phyloP scores from a whole-genome alignment of 2,797 vertebrate genomes.

The Gymnodraco acuticeps region DNA sequence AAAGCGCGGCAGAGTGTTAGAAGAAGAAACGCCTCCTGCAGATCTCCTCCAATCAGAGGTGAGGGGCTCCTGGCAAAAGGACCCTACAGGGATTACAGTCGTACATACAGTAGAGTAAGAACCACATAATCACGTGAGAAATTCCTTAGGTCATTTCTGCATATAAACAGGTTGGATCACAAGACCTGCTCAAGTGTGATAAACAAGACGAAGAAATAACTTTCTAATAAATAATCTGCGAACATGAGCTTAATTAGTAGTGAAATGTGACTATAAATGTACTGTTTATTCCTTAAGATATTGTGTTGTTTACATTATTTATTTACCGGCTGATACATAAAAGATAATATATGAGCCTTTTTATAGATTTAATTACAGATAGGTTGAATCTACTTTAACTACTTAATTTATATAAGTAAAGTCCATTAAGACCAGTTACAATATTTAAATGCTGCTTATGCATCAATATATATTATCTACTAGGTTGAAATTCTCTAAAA shows the following conservation, averaged over 20 bases:
- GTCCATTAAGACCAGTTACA: background rate
- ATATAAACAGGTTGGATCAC: conserved; percentile 17
- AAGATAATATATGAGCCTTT: background rate
- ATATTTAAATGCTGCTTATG: background rate
- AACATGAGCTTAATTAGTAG: background rate
- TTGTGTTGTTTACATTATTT: no score
- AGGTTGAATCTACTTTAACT: no score
- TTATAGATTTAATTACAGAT: background rate
- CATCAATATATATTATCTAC: background rate
- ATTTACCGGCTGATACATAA: background rate
- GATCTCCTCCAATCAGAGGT: conserved; percentile 26
- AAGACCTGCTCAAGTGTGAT: background rate
- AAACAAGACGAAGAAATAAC: background rate
- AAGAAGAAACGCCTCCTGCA: conserved; percentile 29
- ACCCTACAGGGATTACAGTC: conserved; percentile 39
- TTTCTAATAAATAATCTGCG: background rate
- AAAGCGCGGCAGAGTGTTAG: conserved; percentile 41
- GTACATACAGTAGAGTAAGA: conserved; percentile 25
- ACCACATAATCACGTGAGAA: conserved; percentile 39
- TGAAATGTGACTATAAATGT: no score
- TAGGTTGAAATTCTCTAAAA: background rate
- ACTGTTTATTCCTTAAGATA: no score
- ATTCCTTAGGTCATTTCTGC: background rate
- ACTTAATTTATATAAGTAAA: background rate
- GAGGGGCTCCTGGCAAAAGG: conserved; percentile 8